These are phyloP conservation scores for Ciconia maguari DNA, from an alignment of 2,113 vertebrate genomes.

Conservation along the genomic window DNA sequence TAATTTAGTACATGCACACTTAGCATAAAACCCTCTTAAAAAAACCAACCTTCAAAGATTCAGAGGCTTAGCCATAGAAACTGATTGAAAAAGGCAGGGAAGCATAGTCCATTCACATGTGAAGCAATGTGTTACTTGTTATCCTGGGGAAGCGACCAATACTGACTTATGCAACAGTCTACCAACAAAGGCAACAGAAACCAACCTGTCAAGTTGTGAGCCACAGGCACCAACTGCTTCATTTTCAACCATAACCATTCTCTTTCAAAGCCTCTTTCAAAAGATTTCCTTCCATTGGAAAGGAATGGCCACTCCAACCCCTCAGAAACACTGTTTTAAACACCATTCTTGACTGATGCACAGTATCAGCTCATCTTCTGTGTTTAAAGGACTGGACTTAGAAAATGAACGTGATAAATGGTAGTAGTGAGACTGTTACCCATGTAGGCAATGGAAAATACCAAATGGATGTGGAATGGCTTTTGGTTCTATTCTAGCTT, in stretches of 20 bases:
- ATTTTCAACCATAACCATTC: background rate
- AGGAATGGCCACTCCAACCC: background rate
- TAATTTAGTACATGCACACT: background rate
- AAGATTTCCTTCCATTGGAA: background rate
- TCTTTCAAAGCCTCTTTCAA: background rate
- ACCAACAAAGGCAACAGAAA: background rate
- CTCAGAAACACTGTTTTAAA: background rate
- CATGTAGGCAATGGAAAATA: background rate
- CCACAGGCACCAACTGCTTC: background rate
- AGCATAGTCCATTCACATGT: background rate
- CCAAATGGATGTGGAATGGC: background rate
- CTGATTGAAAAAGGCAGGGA: background rate
- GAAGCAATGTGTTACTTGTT: background rate
- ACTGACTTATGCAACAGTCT: background rate
- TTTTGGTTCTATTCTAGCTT: background rate
- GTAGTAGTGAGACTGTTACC: background rate
- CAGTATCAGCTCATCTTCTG: background rate
- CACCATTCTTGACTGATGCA: background rate
- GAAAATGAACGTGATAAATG: fast-evolving
- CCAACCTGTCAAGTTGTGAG: background rate
- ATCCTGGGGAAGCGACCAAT: background rate
- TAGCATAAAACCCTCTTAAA: background rate
- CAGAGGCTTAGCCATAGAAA: background rate
- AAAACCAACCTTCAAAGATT: background rate
- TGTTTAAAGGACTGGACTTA: background rate